Evolutionary conservation across 2,113 vertebrate genomes (phyloP), one percentile per base, ranked within the genome.

Genomic region (Psophia crepitans): DNA sequence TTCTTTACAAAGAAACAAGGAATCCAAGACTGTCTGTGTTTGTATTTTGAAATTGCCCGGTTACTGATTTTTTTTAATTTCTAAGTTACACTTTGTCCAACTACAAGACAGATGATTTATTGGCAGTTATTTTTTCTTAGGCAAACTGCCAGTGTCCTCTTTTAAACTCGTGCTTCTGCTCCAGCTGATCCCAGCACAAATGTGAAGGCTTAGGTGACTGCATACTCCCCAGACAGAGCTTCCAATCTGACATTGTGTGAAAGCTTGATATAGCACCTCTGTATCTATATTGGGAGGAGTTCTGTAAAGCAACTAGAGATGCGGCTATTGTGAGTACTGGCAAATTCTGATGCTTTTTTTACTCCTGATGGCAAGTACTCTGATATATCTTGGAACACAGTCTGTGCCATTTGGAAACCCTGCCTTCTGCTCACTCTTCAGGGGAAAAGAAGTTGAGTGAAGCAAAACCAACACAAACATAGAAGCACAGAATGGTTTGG

Each of bases 1-100:
- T 51, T 90, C 54, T 69, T 84, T 69, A 64, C n/a, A 75, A 60
- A 86, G 64, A 83, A 73, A 57, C n/a, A 89, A 87, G 65, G 54
- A 93, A 92, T 83, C 73, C 44, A 79, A 76, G 66, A 65, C 30
- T 46, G 28, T 64, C 11, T 81, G 8, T 78, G 64, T 95, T 87
- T 96, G 58, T 79, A 69, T 95, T 95, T 94, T 91, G 87, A 94
- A 94, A 91, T 82, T 94, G 61, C 87, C 70, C 22, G 2, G 73
- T 90, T 94, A 90, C 88, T 7, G 32, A 58, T 87, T 85, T 76
- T 87, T 43, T 91, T 85, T 16, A 53, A 78, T 90, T 93, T 94
- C 90, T 79, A 22, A 74, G 63, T 78, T 87, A 79, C 16, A 4
- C 57, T 84, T 95, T 73, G 74, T 91, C 54, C 75, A 91, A 71